Evolutionary conservation across 1,140 invertebrate genomes (phyloP), one percentile per base, ranked within the genome.

Genomic region (Ips typographus): DNA sequence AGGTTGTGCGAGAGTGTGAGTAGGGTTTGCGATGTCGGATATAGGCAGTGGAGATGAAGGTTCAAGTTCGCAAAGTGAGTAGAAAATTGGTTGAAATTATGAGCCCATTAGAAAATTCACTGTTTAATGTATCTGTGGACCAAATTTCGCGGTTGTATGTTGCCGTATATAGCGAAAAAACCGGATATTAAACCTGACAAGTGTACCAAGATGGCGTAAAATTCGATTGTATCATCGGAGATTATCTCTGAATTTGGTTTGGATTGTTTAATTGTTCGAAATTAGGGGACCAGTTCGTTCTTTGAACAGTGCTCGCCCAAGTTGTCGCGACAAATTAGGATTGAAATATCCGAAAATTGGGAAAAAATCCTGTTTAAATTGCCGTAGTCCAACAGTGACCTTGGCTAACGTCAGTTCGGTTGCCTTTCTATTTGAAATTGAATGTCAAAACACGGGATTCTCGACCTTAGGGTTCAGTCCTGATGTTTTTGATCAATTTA

Each of bases 61-160:
- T 79, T 86, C 86, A 83, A 87, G 86, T 84, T 87, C 85, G 84
- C 86, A 87, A 85, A 88, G 87, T 88, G 86, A 84, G 86, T 86
- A 71, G 65, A 66, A 62, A 37, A 64, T 52, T 69, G 5, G 39
- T 40, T 47, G 4, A 58, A 55, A 22, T 55, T 55, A 38, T 5
- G 6, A 36, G 52, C n/a, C 6, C 22, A 2, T 36, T 55, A 37
- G 36, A 55, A 55, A 55, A 55, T 55, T 55, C 37, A 49, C 40
- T 7, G 38, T 62, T 62, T 62, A n/a, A 8, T 49, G 4, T 5
- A 63, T 53, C 52, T 51, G 51, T 69, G 58, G 43, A 44, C 39
- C 4, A 61, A 64, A 69, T 61, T 68, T 62, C 51, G 42, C 40
- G 6, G 3, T 36, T 37, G 42, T 49, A 73, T 41, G 44, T 4